Base-by-base conservation (phyloP, 2,113 vertebrate species). In the Eulemur rufifrons region DNA sequence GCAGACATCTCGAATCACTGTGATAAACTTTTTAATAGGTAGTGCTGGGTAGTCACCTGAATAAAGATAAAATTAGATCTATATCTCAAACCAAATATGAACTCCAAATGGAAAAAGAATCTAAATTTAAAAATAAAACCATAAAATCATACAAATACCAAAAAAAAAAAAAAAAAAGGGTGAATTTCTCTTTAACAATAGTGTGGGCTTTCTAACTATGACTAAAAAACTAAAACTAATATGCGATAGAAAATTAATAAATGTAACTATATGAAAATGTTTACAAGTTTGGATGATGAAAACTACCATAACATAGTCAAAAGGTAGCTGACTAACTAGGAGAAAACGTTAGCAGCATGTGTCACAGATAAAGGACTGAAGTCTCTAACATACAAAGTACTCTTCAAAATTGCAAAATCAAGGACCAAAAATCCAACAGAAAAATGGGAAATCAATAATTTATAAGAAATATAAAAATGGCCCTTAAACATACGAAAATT, bases 61-160 rank as follows among this genome's bases (percentile, higher is more conserved):
- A 63, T 73, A 93, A 78, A 85, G 63, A 61, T 61, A 61, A 78
- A 42, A 80, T 77, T 52, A 77, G 59, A 73, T 84, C 37, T 39
- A 68, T 9, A 54, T 12, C n/a, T 71, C n/a, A 91, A 3, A 25
- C 18, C 25, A 45, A 12, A 54, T 39, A 80, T 89, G 89, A 89
- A 73, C 29, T 80, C 45, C 14, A 80, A 47, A 81, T 56, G 14
- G 66, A 42, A 63, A 74, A 71, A 17, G 10, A 20, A n/a, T 47
- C 27, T 88, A 92, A 61, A 85, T 89, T 84, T 84, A 52, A 93
- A 93, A 71, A 39, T 42, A 78, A 83, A 84, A n/a, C n/a, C 29
- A 56, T 29, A 78, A 92, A 84, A 29, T 52, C 29, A 85, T n/a
- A 25, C 2, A 71, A 93, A 29, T 78, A 25, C 29, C 47, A 17